Evolutionary conservation across 2,888 invertebrate genomes (phyloP).

Genomic region (Acleris sparsana): DNA sequence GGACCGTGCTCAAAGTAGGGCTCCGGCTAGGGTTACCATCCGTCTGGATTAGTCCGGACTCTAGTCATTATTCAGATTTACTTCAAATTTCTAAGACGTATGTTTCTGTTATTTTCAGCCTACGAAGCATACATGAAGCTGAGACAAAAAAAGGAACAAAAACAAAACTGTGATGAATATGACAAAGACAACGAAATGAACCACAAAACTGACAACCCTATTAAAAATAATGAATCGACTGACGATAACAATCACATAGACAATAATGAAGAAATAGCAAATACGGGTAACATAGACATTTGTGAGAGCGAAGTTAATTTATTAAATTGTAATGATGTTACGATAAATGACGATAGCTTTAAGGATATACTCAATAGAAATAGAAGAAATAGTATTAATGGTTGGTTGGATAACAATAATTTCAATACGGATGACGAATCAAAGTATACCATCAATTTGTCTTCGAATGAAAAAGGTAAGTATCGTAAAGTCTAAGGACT

Average conservation of each 20-base stretch:
- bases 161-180: constrained; percentile 41
- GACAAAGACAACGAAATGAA: constrained; percentile 48
- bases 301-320: constrained; percentile 31
- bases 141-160: constrained; percentile 37
- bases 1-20: too few relatives aligned
- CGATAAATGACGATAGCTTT: constrained; percentile 12
- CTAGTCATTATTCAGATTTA: too few relatives aligned
- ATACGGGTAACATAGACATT: constrained; percentile 18
- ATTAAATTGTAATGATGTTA: constrained; percentile 36
- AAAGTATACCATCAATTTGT: constrained; percentile 33
- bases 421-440: neutral
- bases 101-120: constrained; percentile 53
- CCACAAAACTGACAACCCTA: constrained; percentile 34
- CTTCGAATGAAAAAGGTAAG: constrained; percentile 54
- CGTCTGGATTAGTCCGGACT: too few relatives aligned
- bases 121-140: constrained; percentile 64
- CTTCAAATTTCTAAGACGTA: too few relatives aligned
- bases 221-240: constrained; percentile 28
- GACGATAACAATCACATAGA: constrained; percentile 35
- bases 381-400: neutral
- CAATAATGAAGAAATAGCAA: constrained; percentile 30
- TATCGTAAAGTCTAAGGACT: neutral
- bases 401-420: neutral
- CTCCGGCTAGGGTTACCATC: too few relatives aligned
- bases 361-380: constrained; percentile 1